Percentiles rank a stretch among this genome's conserved stretches.
These are phyloP conservation scores for Sebastiscus tertius DNA, from an alignment of 2,797 vertebrate species.

Conservation along the genomic window DNA sequence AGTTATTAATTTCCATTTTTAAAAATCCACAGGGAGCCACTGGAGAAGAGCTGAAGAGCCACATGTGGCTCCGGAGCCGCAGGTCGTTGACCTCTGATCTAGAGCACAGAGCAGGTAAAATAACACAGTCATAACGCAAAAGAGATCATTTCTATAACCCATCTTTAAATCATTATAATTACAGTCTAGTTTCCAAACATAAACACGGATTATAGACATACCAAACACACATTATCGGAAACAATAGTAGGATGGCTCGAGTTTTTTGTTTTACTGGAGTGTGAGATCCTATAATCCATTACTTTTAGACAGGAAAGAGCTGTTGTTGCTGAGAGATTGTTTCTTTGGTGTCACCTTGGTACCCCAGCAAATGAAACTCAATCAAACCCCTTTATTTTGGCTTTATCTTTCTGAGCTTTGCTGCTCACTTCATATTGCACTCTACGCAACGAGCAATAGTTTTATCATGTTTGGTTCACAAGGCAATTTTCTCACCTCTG, in stretches of 20 bases:
- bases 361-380: slow-evolving; percentile 24
- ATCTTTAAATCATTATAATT: neutral
- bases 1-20: too few species aligned
- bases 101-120: neutral
- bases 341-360: slow-evolving; percentile 10
- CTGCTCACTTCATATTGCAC: slow-evolving; percentile 39
- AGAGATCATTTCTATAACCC: neutral
- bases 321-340: slow-evolving; percentile 21
- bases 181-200: too few species aligned
- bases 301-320: neutral
- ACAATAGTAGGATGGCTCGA: neutral
- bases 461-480: slow-evolving; percentile 17
- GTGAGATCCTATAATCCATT: neutral
- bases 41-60: too few species aligned
- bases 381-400: slow-evolving; percentile 42
- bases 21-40: too few species aligned
- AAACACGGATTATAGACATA: too few species aligned
- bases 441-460: neutral
- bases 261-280: neutral
- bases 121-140: neutral
- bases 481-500: slow-evolving; percentile 41
- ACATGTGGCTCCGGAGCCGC: too few species aligned
- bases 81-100: neutral
- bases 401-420: slow-evolving; percentile 19
- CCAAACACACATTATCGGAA: neutral